Conservation (phyloP, 2,113 vertebrate genomes). For the Thalassarche chlororhynchos region DNA sequence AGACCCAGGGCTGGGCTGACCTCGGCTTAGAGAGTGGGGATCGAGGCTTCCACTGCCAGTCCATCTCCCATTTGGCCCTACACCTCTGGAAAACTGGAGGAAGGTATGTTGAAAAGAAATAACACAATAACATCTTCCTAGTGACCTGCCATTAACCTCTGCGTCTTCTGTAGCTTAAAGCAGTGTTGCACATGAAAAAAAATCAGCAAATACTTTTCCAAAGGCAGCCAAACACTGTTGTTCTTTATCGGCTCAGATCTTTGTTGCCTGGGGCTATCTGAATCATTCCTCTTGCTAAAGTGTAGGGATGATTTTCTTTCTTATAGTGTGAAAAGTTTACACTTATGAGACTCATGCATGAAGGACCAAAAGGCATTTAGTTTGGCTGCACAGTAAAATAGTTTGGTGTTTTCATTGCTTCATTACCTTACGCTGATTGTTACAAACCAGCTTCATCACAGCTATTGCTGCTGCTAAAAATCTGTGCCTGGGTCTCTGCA, state of each 20-base stretch:
- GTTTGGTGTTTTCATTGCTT: not conserved
- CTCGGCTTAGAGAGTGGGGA: not conserved
- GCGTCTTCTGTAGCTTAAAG: not conserved
- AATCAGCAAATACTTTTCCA: not conserved
- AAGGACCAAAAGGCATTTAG: not conserved
- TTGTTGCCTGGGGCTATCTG: conserved; percentile 36
- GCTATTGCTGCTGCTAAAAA: not conserved
- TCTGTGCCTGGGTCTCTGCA: not conserved
- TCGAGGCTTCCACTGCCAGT: not conserved
- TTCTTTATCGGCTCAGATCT: not conserved
- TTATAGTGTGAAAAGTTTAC: not conserved
- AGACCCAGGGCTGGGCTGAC: not conserved
- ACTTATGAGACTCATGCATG: not conserved
- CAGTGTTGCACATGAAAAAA: not conserved
- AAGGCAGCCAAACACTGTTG: not conserved
- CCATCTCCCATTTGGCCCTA: not conserved
- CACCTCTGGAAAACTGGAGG: not conserved
- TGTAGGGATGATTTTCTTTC: not conserved
- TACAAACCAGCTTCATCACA: not conserved
- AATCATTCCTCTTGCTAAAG: conserved; percentile 11
- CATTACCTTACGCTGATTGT: not conserved
- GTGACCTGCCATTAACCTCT: not conserved
- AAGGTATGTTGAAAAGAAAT: not conserved
- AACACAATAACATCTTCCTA: not conserved
- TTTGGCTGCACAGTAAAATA: not conserved